phyloP scores from a whole-genome alignment of 2,797 vertebrate species.

The Gymnodraco acuticeps region DNA sequence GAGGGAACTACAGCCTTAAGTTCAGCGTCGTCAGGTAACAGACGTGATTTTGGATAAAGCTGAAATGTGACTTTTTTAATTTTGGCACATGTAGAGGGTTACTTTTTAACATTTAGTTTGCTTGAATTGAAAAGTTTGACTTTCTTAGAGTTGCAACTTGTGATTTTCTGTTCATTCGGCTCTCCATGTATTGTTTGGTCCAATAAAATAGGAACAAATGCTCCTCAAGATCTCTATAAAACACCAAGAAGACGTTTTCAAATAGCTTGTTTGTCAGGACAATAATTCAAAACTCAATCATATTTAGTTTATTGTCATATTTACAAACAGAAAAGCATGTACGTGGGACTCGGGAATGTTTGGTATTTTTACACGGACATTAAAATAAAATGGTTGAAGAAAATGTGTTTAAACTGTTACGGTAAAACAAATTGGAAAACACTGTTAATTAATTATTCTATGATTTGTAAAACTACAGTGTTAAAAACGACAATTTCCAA shows the following conservation, averaged over 20 bases:
- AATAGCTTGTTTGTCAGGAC: too few relatives aligned
- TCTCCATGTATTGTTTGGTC: not conserved
- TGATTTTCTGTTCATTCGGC: too few relatives aligned
- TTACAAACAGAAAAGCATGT: not conserved
- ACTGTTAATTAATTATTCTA: too few relatives aligned
- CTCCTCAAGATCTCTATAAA: not conserved
- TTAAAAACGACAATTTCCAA: too few relatives aligned
- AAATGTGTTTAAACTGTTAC: too few relatives aligned
- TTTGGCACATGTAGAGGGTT: not conserved
- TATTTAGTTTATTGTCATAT: not conserved
- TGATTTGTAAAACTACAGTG: too few relatives aligned
- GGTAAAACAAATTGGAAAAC: too few relatives aligned
- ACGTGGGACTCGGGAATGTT: not conserved
- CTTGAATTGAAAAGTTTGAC: too few relatives aligned
- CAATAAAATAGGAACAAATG: not conserved
- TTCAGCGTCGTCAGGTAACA: conserved; percentile 96
- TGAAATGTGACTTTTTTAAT: not conserved
- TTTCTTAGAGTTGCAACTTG: too few relatives aligned
- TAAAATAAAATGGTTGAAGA: not conserved
- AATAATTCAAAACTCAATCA: too few relatives aligned
- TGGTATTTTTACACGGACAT: not conserved
- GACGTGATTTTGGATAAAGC: too few relatives aligned
- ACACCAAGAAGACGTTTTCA: not conserved
- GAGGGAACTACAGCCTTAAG: conserved; percentile 95
- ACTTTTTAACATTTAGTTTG: not conserved